Conservation (phyloP, 2,113 vertebrate genomes). For the Carassius auratus region DNA sequence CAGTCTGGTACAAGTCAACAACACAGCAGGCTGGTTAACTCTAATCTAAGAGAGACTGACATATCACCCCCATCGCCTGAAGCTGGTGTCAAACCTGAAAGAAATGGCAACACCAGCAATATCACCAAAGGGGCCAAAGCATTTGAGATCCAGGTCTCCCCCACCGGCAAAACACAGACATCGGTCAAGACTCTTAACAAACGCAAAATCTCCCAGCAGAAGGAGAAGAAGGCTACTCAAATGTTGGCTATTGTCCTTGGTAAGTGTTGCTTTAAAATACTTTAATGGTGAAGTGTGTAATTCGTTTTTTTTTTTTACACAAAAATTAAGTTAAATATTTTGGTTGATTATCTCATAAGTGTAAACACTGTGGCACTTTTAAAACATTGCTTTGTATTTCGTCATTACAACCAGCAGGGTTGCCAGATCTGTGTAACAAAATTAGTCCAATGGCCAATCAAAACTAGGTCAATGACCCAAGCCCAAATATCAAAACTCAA, state of each 20-base stretch:
- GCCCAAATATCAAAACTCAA: background rate
- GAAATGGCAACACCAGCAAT: slow-evolving; percentile 83
- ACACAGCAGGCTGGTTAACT: slow-evolving; percentile 75
- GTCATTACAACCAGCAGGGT: background rate
- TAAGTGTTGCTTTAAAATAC: slow-evolving; percentile 67
- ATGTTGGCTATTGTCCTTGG: slow-evolving; percentile 98
- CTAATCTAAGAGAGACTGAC: slow-evolving; percentile 77
- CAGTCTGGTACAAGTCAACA: slow-evolving; percentile 78
- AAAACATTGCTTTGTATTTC: background rate
- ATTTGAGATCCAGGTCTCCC: slow-evolving; percentile 91
- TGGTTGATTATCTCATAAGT: background rate
- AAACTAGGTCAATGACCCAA: background rate
- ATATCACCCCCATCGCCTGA: slow-evolving; percentile 74
- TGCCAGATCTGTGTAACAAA: background rate
- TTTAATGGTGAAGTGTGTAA: background rate
- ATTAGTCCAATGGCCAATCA: background rate
- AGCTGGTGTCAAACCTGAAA: slow-evolving; percentile 80
- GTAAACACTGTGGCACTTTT: background rate
- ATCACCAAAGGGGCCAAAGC: slow-evolving; percentile 78
- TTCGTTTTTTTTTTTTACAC: background rate
- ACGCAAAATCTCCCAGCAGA: slow-evolving; percentile 96
- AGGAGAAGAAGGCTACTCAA: slow-evolving; percentile 98
- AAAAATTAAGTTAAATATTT: background rate
- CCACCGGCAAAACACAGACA: slow-evolving; percentile 91
- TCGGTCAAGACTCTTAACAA: slow-evolving; percentile 90